Conservation (phyloP, 2,888 invertebrate genomes). For the Halictus quadricinctus region DNA sequence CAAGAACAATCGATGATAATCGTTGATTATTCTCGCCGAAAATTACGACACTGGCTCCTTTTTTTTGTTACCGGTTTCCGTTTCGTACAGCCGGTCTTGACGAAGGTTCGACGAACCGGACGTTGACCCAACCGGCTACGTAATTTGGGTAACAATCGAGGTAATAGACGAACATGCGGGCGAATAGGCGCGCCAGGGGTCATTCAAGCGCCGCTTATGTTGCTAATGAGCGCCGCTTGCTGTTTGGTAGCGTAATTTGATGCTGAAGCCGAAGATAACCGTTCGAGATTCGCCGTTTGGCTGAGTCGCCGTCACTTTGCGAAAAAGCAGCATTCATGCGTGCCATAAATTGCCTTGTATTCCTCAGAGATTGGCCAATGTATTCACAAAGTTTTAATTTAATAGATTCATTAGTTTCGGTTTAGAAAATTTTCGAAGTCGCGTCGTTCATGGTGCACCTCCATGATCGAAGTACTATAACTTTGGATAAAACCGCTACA, state of each 20-base stretch:
- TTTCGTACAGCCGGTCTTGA: constrained; percentile 3
- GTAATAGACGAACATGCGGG: background rate
- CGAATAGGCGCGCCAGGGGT: background rate
- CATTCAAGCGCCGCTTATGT: background rate
- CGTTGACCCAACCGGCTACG: constrained; percentile 26
- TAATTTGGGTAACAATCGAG: constrained; percentile 51
- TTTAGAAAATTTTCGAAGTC: too few relatives aligned
- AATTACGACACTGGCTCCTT: constrained; percentile 15
- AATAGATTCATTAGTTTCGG: too few relatives aligned
- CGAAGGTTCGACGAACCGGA: constrained; percentile 51
- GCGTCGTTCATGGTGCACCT: too few relatives aligned
- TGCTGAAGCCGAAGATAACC: background rate
- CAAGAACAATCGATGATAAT: constrained; percentile 59
- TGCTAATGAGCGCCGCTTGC: background rate
- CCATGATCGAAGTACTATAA: too few relatives aligned
- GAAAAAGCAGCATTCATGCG: background rate
- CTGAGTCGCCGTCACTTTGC: background rate
- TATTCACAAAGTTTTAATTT: too few relatives aligned
- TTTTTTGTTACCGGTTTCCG: background rate
- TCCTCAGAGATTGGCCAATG: background rate
- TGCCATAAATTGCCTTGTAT: background rate
- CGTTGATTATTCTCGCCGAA: constrained; percentile 42
- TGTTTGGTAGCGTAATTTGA: background rate
- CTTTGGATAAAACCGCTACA: too few relatives aligned
- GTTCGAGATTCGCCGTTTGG: background rate